Evolutionary conservation across 2,888 invertebrate species (phyloP).

Genomic region (Morpho deidamia): DNA sequence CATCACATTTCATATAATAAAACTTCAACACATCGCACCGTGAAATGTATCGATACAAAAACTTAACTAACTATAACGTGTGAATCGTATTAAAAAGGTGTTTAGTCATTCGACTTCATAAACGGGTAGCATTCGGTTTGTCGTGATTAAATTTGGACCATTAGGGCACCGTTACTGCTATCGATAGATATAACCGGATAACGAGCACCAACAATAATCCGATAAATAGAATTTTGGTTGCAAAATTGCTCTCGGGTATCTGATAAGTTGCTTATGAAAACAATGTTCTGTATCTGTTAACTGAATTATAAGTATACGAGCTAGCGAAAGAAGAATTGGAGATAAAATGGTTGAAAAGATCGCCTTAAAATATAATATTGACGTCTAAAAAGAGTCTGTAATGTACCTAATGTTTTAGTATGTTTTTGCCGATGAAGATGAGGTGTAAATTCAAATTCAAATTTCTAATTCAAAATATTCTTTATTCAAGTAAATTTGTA

Average conservation of each 20-base stretch:
- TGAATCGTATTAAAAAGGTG: slow-evolving; percentile 78
- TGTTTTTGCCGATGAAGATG: too few species aligned
- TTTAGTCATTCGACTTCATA: slow-evolving; percentile 76
- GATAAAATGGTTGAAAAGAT: too few species aligned
- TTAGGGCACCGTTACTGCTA: slow-evolving; percentile 68
- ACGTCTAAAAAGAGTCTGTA: too few species aligned
- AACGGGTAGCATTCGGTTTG: slow-evolving; percentile 76
- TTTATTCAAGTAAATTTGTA: too few species aligned
- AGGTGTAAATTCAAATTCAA: too few species aligned
- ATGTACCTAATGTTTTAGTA: too few species aligned
- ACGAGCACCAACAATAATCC: slow-evolving; percentile 58
- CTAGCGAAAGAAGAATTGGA: too few species aligned
- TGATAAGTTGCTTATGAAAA: slow-evolving; percentile 18
- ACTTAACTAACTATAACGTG: slow-evolving; percentile 78
- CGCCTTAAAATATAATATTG: too few species aligned
- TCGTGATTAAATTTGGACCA: slow-evolving; percentile 76
- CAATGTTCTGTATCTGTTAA: not conserved
- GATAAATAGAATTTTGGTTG: slow-evolving; percentile 55
- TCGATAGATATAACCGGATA: slow-evolving; percentile 59
- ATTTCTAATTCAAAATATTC: too few species aligned
- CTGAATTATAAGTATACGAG: too few species aligned
- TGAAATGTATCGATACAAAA: slow-evolving; percentile 76
- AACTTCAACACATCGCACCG: slow-evolving; percentile 74
- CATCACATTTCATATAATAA: slow-evolving; percentile 76
- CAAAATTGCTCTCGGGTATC: slow-evolving; percentile 40